Conservation (phyloP, 2,888 invertebrate genomes). For the Agriopis leucophaearia region DNA sequence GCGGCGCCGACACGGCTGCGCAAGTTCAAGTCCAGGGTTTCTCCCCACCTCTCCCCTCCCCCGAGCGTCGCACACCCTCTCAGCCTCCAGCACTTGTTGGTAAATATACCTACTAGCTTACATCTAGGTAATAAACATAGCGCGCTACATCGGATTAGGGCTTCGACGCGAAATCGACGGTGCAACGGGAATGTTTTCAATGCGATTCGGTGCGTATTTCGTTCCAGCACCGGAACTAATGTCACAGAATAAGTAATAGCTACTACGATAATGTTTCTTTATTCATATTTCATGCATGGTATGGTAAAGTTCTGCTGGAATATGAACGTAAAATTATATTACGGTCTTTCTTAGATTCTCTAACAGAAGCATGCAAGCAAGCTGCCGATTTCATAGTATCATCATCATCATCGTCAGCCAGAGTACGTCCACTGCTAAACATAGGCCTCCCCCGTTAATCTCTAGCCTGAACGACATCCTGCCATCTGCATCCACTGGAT, state of each 20-base stretch:
- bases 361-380: background rate
- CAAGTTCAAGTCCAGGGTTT: slow-evolving; percentile 65
- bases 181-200: slow-evolving; percentile 20
- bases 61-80: slow-evolving; percentile 8
- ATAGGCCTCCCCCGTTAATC: no score
- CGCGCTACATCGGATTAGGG: slow-evolving; percentile 6
- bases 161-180: slow-evolving; percentile 8
- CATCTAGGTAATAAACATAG: slow-evolving; percentile 16
- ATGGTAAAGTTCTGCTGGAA: background rate
- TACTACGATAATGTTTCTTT: background rate
- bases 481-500: no score
- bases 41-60: slow-evolving; percentile 21
- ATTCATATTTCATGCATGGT: background rate
- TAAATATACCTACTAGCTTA: slow-evolving; percentile 38
- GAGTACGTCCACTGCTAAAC: no score
- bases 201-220: slow-evolving; percentile 15
- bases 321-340: background rate
- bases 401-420: no score
- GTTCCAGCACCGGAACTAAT: slow-evolving; percentile 6
- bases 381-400: no score
- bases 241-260: slow-evolving; percentile 2
- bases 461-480: no score
- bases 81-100: slow-evolving; percentile 44
- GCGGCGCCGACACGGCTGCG: slow-evolving; percentile 49
- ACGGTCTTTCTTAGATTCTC: background rate